These are phyloP conservation scores for Sphaerophoria taeniata DNA, from an alignment of 2,888 invertebrate species.

Conservation along the genomic window DNA sequence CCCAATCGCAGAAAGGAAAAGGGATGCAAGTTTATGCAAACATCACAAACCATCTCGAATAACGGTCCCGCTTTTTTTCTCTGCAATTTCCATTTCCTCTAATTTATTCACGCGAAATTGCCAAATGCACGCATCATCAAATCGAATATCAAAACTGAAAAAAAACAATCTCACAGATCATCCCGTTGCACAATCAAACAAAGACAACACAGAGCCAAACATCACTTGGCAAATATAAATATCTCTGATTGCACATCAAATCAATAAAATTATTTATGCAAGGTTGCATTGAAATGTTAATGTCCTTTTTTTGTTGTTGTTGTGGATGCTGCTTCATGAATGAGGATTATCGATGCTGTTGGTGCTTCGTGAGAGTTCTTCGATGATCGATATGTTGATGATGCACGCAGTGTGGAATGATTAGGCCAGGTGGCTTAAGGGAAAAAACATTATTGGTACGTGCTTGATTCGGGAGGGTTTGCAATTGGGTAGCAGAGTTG, in stretches of 20 bases:
- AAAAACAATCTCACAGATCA: conserved; percentile 30
- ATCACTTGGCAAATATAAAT: conserved; percentile 26
- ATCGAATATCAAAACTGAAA: conserved; percentile 43
- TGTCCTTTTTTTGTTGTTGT: conserved; percentile 43
- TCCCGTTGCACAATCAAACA: conserved; percentile 36
- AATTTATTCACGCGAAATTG: conserved; percentile 68
- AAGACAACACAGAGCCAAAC: conserved; percentile 5
- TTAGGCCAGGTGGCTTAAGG: conserved; percentile 57
- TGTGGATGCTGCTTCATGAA: background rate
- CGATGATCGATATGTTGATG: conserved; percentile 29
- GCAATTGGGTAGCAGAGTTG: conserved; percentile 14
- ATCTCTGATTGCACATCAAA: conserved; percentile 53
- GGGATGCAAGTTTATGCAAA: conserved; percentile 64
- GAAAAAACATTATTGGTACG: conserved; percentile 55
- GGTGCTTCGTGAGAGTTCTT: conserved; percentile 3
- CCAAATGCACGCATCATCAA: conserved; percentile 71
- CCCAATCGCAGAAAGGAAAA: conserved; percentile 4
- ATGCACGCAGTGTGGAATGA: conserved; percentile 46
- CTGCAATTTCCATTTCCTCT: conserved; percentile 47
- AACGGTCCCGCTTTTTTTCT: conserved; percentile 24
- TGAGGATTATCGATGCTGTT: too few species aligned
- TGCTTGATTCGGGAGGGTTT: conserved; percentile 53
- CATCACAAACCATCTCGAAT: conserved; percentile 57
- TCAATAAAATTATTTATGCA: conserved; percentile 74
- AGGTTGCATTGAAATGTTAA: conserved; percentile 74